Percentiles rank a stretch among this genome's conserved stretches.
Conservation (phyloP, 2,797 vertebrate species). For the Coregonus ussuriensis region DNA sequence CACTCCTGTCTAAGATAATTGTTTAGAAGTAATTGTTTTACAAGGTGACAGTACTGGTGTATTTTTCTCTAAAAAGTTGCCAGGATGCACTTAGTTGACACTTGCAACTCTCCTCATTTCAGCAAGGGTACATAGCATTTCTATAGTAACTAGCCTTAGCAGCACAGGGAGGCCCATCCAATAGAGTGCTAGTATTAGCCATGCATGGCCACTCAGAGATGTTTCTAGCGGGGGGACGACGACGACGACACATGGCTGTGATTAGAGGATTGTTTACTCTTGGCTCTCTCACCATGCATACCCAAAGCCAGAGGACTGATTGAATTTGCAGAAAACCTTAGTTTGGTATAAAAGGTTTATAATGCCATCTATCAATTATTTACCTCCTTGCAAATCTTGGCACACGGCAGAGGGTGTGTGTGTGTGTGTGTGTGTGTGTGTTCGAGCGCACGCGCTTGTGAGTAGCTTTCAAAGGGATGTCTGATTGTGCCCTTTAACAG, state of each 20-base stretch:
- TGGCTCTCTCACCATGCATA: slow-evolving; percentile 66
- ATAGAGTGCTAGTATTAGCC: neutral
- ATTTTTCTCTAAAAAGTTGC: neutral
- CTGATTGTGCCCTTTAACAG: too few species aligned
- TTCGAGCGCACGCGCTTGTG: too few species aligned
- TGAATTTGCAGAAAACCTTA: slow-evolving; percentile 72
- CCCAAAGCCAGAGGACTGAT: slow-evolving; percentile 74
- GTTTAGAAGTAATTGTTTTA: neutral
- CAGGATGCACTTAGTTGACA: too few species aligned
- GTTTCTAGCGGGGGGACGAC: slow-evolving; percentile 32
- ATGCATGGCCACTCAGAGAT: slow-evolving; percentile 42
- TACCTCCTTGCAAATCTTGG: slow-evolving; percentile 53
- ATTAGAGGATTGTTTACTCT: slow-evolving; percentile 74
- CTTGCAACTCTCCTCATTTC: too few species aligned
- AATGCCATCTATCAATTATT: slow-evolving; percentile 73
- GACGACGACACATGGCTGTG: slow-evolving; percentile 72
- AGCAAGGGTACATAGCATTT: too few species aligned
- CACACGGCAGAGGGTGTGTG: slow-evolving; percentile 12
- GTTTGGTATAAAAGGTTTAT: slow-evolving; percentile 73
- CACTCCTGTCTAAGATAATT: neutral
- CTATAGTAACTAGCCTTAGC: too few species aligned
- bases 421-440: too few species aligned
- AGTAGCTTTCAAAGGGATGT: neutral
- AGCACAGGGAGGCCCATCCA: too few species aligned
- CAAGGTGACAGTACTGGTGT: neutral